Percentiles rank a stretch among this genome's conserved stretches.
These are phyloP conservation scores for Shinisaurus crocodilurus DNA, from an alignment of 2,113 vertebrate species.

Conservation along the genomic window DNA sequence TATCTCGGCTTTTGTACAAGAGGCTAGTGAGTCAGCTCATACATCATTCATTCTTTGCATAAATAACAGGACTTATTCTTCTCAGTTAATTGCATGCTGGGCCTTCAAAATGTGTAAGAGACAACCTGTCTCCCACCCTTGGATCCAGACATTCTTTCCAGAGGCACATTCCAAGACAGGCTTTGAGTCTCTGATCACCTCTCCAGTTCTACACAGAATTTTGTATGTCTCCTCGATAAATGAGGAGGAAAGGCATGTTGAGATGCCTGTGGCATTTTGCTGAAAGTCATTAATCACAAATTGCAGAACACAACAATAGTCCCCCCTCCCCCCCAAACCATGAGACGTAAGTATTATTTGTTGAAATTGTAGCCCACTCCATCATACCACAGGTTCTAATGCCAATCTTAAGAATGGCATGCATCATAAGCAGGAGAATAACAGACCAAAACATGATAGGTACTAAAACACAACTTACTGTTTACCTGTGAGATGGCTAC, in stretches of 20 bases:
- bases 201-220: not conserved
- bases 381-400: not conserved
- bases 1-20: not conserved
- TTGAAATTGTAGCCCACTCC: not conserved
- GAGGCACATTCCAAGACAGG: not conserved
- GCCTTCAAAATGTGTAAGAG: conserved; percentile 7
- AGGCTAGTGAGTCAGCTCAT: conserved; percentile 18
- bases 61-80: conserved; percentile 31
- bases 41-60: conserved; percentile 28
- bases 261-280: not conserved
- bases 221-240: not conserved
- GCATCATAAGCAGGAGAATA: not conserved
- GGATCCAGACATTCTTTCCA: conserved; percentile 4
- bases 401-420: not conserved
- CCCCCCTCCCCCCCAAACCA: not conserved
- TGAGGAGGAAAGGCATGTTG: not conserved
- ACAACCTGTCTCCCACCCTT: conserved; percentile 12
- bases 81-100: conserved; percentile 32
- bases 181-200: not conserved
- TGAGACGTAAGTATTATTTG: not conserved
- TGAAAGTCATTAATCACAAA: conserved; percentile 9
- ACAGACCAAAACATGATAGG: not conserved
- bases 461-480: not conserved
- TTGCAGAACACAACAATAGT: not conserved
- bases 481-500: not conserved